Evolutionary conservation across 1,140 invertebrate species (phyloP), one percentile per base, ranked within the genome.

Genomic region (Eueides isabella): DNA sequence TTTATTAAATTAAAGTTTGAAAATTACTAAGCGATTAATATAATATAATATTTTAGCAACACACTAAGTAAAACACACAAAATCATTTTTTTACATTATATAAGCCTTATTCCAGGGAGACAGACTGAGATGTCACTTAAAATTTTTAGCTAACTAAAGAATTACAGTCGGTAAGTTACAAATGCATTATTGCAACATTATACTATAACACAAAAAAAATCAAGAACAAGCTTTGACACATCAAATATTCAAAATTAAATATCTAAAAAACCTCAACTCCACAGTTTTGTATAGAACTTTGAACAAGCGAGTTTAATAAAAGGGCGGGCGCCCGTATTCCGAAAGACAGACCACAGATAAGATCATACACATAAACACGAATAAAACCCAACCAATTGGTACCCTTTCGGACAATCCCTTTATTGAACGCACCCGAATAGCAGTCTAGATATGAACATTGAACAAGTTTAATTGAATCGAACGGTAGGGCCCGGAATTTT

Each of bases 311-410:
- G 76, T 85, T 88, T 89, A 90, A 89, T 89, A 92, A 87, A 91
- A 88, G 88, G 79, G 83, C 80, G 80, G 69, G 74, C 72, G 79
- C 87, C 87, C 89, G 84, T 87, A 90, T 90, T 75, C 77, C 78
- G 65, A 84, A 82, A 80, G 81, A 84, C 81, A 83, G 75, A 80
- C 85, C 84, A 66, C 84, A 88, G 90, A 92, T 91, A 91, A 89
- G 80, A 92, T 89, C 90, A 87, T 86, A 86, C 78, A 86, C 82
- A 84, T 84, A 90, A 88, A 90, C 85, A 88, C 82, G 81, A 82
- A 85, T 87, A 85, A 89, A 85, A 83, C 83, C 78, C 80, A 69
- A 78, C 83, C 87, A 90, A 90, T 90, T 90, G 85, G 76, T 87
- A 87, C 88, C 89, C 89, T 89, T 91, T 86, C 77, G 80, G 81